phyloP scores from a whole-genome alignment of 37 sponge, comb jelly and placozoan genomes.

The Axinella damicornis region DNA sequence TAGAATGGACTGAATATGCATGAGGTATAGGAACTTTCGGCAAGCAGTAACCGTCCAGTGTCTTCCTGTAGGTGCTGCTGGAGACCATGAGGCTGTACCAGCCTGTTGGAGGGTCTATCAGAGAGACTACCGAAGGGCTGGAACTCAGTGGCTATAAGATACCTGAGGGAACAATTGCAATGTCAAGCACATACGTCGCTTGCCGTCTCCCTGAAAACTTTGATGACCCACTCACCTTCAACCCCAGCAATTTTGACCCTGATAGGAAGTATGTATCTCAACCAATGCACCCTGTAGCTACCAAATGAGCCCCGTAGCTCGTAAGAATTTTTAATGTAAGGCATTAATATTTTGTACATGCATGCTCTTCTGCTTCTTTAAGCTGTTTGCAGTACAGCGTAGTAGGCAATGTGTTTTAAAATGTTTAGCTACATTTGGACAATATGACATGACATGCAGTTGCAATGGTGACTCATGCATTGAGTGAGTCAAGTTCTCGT shows the following conservation, averaged over 20 bases:
- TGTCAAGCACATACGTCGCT: neutral
- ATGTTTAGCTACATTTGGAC: too few species aligned
- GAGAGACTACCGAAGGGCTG: constrained; percentile 9
- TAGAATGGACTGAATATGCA: too few species aligned
- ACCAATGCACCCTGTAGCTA: neutral
- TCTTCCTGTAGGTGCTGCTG: constrained; percentile 14
- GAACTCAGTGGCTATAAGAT: constrained; percentile 3
- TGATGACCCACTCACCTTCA: constrained; percentile 10
- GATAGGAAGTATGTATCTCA: neutral
- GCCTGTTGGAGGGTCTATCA: neutral
- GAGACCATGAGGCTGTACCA: constrained; percentile 31
- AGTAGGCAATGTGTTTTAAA: too few species aligned
- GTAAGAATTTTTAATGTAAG: too few species aligned
- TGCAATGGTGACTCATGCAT: too few species aligned
- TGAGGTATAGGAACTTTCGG: too few species aligned
- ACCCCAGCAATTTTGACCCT: constrained; percentile 25
- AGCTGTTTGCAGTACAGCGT: too few species aligned
- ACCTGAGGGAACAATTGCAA: neutral
- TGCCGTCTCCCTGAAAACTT: constrained; percentile 13
- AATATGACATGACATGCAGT: too few species aligned
- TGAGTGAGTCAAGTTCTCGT: too few species aligned
- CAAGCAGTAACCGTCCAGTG: neutral
- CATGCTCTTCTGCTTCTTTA: too few species aligned
- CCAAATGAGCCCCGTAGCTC: too few species aligned
- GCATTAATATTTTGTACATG: too few species aligned